Evolutionary conservation across 92 coral and sea anemone genomes (phyloP).

Genomic region (Bergia sp.): DNA sequence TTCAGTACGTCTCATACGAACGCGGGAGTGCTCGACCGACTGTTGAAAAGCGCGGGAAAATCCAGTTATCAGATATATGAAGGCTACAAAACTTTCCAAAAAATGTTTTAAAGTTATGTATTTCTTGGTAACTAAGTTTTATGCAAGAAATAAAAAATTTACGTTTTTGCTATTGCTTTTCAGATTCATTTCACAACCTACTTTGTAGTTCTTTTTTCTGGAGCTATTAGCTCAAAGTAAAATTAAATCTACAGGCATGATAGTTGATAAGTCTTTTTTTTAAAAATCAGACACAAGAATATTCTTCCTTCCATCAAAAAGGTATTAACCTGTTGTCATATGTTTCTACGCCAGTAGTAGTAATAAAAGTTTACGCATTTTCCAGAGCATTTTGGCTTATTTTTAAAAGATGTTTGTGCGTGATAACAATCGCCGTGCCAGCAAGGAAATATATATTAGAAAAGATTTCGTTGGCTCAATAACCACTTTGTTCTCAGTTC

Average conservation of each 20-base stretch:
- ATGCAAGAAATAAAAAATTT: too few relatives aligned
- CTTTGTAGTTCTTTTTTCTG: not conserved
- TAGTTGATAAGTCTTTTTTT: too few relatives aligned
- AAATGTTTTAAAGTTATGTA: not conserved
- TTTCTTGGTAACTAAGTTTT: not conserved
- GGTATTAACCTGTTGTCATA: too few relatives aligned
- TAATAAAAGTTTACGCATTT: not conserved
- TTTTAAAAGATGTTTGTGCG: not conserved
- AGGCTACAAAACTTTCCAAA: not conserved
- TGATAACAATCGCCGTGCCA: not conserved
- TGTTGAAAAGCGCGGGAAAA: constrained; percentile 19
- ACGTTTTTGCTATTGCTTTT: not conserved
- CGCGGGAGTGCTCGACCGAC: not conserved
- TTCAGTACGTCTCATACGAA: not conserved
- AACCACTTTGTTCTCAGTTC: not conserved
- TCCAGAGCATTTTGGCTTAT: not conserved
- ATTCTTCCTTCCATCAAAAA: not conserved
- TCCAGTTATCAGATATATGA: not conserved
- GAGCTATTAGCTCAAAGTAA: not conserved
- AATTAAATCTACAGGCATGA: not conserved
- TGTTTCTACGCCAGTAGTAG: not conserved
- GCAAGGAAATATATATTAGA: not conserved
- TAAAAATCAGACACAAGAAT: not conserved
- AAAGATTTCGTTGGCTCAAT: constrained; percentile 4
- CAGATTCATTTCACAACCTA: not conserved